A percentile compares a stretch with the other conserved stretches of the same genome.
Conservation (phyloP, 2,888 invertebrate genomes). For the Serrognathus titanus region DNA sequence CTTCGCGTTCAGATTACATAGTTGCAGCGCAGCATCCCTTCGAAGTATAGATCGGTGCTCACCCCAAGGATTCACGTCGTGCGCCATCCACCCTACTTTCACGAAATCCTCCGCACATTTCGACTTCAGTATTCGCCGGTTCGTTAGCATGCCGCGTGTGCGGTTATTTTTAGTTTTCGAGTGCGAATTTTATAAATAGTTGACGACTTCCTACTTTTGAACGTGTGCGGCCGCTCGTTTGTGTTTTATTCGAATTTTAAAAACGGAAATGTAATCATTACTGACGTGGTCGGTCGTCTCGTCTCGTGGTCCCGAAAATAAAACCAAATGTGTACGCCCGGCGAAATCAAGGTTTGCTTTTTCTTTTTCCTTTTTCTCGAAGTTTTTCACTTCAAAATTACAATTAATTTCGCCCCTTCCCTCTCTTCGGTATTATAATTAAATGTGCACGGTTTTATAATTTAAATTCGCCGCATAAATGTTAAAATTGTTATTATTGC, state of each 20-base stretch:
- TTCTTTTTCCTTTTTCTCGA: too few species aligned
- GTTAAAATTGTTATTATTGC: conserved; percentile 2
- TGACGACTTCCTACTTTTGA: neutral
- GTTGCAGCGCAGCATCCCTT: neutral
- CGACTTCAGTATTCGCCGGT: neutral
- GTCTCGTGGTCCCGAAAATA: neutral
- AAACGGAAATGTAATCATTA: conserved; percentile 1
- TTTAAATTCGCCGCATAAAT: neutral
- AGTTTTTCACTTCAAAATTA: too few species aligned
- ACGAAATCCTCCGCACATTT: neutral
- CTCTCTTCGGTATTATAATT: neutral
- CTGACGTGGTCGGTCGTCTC: neutral
- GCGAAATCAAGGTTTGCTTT: conserved; percentile 49
- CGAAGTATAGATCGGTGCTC: conserved; percentile 1
- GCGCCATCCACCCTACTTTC: neutral
- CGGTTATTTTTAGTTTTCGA: neutral
- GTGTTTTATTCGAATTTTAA: neutral
- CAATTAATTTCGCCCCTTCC: too few species aligned
- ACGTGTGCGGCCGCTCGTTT: neutral
- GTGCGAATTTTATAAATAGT: neutral
- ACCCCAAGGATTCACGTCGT: neutral
- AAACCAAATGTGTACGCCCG: conserved; percentile 49
- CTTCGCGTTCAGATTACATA: neutral
- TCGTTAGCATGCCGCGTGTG: neutral
- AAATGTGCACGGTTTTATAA: neutral